These are phyloP conservation scores for Ctenicera cuprea DNA, from an alignment of 2,888 invertebrate genomes.

Conservation along the genomic window DNA sequence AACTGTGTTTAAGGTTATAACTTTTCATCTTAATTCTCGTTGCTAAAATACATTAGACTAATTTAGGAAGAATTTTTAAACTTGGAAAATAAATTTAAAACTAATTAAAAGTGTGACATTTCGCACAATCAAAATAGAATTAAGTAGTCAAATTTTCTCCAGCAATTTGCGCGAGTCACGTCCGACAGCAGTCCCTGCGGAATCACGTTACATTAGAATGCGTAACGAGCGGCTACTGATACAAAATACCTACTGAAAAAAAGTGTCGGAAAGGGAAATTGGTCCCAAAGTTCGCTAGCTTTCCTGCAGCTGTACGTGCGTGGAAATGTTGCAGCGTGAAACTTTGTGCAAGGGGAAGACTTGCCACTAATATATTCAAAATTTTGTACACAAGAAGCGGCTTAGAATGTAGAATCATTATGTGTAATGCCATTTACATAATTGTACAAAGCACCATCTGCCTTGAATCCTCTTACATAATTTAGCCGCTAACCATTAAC, in stretches of 20 bases:
- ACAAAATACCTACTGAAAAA: constrained; percentile 59
- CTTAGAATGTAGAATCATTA: constrained; percentile 46
- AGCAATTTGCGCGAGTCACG: constrained; percentile 64
- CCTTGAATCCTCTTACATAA: constrained; percentile 46
- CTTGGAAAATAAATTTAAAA: constrained; percentile 44
- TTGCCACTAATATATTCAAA: constrained; percentile 42
- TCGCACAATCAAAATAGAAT: constrained; percentile 66
- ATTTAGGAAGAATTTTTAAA: constrained; percentile 28
- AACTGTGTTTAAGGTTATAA: neutral
- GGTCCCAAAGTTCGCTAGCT: constrained; percentile 53
- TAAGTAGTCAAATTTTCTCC: constrained; percentile 64
- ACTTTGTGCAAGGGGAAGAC: constrained; percentile 30
- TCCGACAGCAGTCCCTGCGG: constrained; percentile 57
- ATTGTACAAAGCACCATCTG: constrained; percentile 50
- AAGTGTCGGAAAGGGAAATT: constrained; percentile 62
- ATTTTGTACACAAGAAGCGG: constrained; percentile 43
- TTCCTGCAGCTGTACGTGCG: constrained; percentile 51
- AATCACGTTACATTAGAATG: constrained; percentile 62
- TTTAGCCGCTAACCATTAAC: constrained; percentile 42
- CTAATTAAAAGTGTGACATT: constrained; percentile 62
- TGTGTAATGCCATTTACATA: constrained; percentile 49
- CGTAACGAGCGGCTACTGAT: constrained; percentile 63
- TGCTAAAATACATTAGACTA: constrained; percentile 1
- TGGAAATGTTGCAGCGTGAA: constrained; percentile 48
- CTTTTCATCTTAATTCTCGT: neutral